Percentiles rank a stretch among this genome's conserved stretches.
Evolutionary conservation across 2,888 invertebrate species (phyloP).

Genomic region (Drosophila paramelanica): DNA sequence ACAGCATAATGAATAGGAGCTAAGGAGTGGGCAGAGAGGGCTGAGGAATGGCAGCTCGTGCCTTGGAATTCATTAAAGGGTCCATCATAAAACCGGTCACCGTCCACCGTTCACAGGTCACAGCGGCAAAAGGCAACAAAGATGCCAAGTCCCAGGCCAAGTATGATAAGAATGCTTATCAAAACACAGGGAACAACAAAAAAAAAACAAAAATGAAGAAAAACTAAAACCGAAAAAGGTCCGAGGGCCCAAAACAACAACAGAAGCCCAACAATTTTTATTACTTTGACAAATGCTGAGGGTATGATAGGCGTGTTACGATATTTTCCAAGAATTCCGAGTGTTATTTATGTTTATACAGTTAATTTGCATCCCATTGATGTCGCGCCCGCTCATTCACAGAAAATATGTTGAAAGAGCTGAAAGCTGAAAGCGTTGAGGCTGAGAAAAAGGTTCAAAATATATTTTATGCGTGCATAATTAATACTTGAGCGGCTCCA

Average conservation of each 20-base stretch:
- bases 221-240: slow-evolving; percentile 20
- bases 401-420: slow-evolving; percentile 50
- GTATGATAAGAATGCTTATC: slow-evolving; percentile 65
- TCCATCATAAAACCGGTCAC: slow-evolving; percentile 43
- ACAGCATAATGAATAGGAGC: slow-evolving; percentile 17
- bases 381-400: slow-evolving; percentile 67
- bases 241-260: slow-evolving; percentile 41
- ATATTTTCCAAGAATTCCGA: slow-evolving; percentile 68
- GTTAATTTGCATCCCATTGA: slow-evolving; percentile 79
- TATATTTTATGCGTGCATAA: slow-evolving; percentile 78
- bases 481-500: slow-evolving; percentile 64
- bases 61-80: slow-evolving; percentile 71
- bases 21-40: neutral
- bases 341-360: slow-evolving; percentile 79
- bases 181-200: slow-evolving; percentile 14
- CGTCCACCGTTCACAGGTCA: slow-evolving; percentile 19
- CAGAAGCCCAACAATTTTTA: slow-evolving; percentile 74
- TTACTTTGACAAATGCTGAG: slow-evolving; percentile 70
- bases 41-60: slow-evolving; percentile 39
- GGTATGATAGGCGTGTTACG: slow-evolving; percentile 4
- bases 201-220: neutral
- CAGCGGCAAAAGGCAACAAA: slow-evolving; percentile 43
- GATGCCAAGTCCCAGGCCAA: slow-evolving; percentile 41
- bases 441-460: slow-evolving; percentile 65
- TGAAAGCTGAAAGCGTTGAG: slow-evolving; percentile 17